These are phyloP conservation scores for Acleris literana DNA, from an alignment of 2,888 invertebrate species.

Conservation along the genomic window DNA sequence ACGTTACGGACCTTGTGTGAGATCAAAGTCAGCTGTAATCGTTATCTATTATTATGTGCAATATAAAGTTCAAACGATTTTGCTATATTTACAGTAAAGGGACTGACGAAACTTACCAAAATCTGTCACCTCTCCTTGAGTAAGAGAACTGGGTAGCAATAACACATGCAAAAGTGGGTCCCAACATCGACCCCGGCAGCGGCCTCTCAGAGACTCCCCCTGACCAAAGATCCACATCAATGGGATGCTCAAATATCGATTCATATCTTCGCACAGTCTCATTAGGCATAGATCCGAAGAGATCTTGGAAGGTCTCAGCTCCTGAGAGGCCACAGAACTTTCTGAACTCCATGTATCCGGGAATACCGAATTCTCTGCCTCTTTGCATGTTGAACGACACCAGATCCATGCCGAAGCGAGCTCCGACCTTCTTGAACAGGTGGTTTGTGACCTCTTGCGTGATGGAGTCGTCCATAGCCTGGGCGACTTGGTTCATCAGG, in stretches of 20 bases:
- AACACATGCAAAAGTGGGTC: constrained; percentile 96
- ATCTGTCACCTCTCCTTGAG: constrained; percentile 94
- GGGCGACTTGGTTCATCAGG: constrained; percentile 96
- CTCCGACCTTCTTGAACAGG: constrained; percentile 92
- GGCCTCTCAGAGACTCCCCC: constrained; percentile 96
- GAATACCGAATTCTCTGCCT: constrained; percentile 95
- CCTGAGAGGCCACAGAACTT: constrained; percentile 94
- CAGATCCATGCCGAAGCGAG: constrained; percentile 93
- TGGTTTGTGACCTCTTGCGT: constrained; percentile 96
- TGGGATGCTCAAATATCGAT: constrained; percentile 93
- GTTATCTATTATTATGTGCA: too few relatives aligned
- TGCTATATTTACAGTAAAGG: too few relatives aligned
- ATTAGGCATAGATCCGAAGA: constrained; percentile 94
- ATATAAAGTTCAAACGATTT: too few relatives aligned
- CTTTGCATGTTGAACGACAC: constrained; percentile 97
- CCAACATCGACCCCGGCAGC: constrained; percentile 95
- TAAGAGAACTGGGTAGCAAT: constrained; percentile 97
- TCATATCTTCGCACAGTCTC: constrained; percentile 92
- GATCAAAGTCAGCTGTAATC: too few relatives aligned
- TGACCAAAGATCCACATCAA: constrained; percentile 97
- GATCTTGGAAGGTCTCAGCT: constrained; percentile 90
- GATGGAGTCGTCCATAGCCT: constrained; percentile 97
- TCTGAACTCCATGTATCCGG: constrained; percentile 96
- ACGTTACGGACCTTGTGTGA: too few relatives aligned
- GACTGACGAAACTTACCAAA: constrained; percentile 86